Conservation (phyloP, 2,113 vertebrate species). For the Myiopsitta monachus region DNA sequence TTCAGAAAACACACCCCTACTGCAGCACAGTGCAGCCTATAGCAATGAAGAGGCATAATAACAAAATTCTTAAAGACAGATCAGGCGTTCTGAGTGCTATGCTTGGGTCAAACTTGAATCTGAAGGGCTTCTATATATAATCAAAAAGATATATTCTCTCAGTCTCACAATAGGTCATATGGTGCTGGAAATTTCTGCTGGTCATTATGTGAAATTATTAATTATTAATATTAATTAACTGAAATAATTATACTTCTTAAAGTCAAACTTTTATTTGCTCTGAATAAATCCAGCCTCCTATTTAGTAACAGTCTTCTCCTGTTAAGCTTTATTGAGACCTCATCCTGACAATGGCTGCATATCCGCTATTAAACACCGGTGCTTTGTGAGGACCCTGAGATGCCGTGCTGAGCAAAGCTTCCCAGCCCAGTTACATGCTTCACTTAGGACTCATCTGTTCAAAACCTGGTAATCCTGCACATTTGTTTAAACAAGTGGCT, state of each 20-base stretch:
- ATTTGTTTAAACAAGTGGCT: conserved; percentile 3
- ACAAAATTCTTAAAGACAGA: conserved; percentile 45
- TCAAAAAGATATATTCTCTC: not conserved
- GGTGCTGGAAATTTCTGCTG: not conserved
- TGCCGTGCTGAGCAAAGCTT: not conserved
- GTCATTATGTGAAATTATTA: not conserved
- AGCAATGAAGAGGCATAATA: conserved; percentile 48
- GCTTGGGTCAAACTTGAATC: not conserved
- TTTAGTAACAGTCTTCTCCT: not conserved
- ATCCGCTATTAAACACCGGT: not conserved
- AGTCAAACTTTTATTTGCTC: not conserved
- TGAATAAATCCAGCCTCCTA: not conserved
- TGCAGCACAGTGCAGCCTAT: conserved; percentile 61
- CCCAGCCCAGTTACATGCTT: not conserved
- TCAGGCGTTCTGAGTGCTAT: not conserved
- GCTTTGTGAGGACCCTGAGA: not conserved
- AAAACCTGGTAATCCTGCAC: conserved; percentile 16
- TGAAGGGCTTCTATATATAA: not conserved
- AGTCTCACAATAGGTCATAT: not conserved
- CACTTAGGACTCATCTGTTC: not conserved
- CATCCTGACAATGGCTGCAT: not conserved
- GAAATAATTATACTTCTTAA: not conserved
- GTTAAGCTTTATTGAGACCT: not conserved
- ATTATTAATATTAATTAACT: not conserved
- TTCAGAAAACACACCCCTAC: conserved; percentile 59